phyloP scores from a whole-genome alignment of 1,140 invertebrate genomes.

The Orius laevigatus region DNA sequence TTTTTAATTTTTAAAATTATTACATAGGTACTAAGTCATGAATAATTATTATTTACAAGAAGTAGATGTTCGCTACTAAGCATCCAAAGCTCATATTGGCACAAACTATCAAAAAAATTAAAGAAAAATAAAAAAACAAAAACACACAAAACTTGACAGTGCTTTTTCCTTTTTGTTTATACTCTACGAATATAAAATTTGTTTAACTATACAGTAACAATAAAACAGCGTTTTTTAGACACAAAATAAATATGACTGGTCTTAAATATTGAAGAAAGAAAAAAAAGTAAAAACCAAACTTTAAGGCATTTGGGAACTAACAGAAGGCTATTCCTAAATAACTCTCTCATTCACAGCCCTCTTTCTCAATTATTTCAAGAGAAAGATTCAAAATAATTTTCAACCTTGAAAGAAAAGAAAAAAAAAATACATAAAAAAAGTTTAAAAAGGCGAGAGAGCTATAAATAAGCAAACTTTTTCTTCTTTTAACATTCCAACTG shows the following conservation, averaged over 20 bases:
- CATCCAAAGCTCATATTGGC: conserved; percentile 10
- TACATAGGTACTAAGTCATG: no score
- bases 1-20: no score
- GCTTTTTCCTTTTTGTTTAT: conserved; percentile 10
- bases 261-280: conserved; percentile 3
- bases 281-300: conserved; percentile 6
- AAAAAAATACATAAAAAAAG: not conserved
- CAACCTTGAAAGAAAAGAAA: not conserved
- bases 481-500: conserved; percentile 3
- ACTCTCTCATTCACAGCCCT: conserved; percentile 8
- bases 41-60: conserved; percentile 10
- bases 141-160: conserved; percentile 15
- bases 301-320: conserved; percentile 6
- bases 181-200: conserved; percentile 16
- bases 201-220: conserved; percentile 16
- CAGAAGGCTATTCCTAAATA: not conserved
- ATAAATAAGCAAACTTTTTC: conserved; percentile 7
- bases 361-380: conserved; percentile 1
- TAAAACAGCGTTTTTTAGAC: conserved; percentile 10
- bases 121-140: conserved; percentile 8
- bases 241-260: not conserved
- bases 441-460: not conserved
- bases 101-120: conserved; percentile 16
- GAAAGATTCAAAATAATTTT: conserved; percentile 4
- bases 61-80: conserved; percentile 1